These are phyloP conservation scores for Tapirus terrestris DNA, from an alignment of 2,113 vertebrate genomes.

Conservation along the genomic window DNA sequence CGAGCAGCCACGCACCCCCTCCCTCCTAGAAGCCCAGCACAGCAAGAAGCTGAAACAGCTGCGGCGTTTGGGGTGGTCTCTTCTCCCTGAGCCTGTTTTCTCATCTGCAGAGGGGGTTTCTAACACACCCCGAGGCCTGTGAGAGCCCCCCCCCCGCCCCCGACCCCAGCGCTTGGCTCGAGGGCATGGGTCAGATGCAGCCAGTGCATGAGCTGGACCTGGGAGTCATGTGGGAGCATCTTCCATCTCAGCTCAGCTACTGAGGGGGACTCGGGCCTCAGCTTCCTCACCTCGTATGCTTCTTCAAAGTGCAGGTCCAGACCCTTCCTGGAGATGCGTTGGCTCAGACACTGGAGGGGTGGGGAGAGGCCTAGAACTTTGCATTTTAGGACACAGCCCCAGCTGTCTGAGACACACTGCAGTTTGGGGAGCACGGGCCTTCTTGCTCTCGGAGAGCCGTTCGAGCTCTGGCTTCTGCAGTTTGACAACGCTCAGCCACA, in stretches of 20 bases:
- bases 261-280: not conserved
- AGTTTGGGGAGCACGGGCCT: not conserved
- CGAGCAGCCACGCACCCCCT: not conserved
- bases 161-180: not conserved
- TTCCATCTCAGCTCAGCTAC: not conserved
- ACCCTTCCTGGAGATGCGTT: not conserved
- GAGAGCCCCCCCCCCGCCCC: not conserved
- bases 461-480: not conserved
- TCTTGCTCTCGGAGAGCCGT: accelerated
- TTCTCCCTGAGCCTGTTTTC: not conserved
- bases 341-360: not conserved
- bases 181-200: not conserved
- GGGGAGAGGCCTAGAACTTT: not conserved
- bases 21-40: not conserved
- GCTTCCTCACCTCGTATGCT: not conserved
- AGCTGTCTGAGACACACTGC: not conserved
- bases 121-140: not conserved
- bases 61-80: not conserved
- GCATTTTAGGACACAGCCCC: too few species aligned
- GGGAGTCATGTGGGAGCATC: not conserved
- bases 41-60: not conserved
- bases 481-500: not conserved
- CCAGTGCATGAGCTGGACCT: not conserved
- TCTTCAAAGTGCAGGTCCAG: not conserved
- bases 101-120: not conserved